phyloP scores from a whole-genome alignment of 2,888 invertebrate species.

The Apamea crenata region DNA sequence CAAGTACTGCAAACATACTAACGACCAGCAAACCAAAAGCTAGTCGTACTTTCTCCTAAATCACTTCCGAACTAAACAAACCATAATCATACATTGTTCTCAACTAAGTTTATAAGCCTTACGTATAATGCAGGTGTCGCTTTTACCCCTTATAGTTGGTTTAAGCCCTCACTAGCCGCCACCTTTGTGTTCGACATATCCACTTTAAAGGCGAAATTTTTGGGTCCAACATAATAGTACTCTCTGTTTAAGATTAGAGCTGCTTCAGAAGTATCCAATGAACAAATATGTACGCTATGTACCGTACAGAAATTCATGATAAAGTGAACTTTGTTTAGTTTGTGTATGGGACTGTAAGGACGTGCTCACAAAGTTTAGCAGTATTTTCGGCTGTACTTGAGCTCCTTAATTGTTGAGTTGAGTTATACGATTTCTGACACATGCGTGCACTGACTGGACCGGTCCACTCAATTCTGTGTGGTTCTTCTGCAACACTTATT shows the following conservation, averaged over 20 bases:
- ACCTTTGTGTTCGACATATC: slow-evolving; percentile 58
- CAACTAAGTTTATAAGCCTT: slow-evolving; percentile 39
- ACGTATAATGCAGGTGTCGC: slow-evolving; percentile 45
- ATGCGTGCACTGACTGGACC: neutral
- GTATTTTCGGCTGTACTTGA: neutral
- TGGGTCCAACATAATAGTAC: slow-evolving; percentile 44
- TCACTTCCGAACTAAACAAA: neutral
- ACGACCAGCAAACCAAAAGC: neutral
- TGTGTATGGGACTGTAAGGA: neutral
- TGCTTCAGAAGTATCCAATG: slow-evolving; percentile 29
- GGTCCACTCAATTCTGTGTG: neutral
- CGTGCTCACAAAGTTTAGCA: neutral
- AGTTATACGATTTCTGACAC: neutral
- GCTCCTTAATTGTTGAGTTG: neutral
- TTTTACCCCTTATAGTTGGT: slow-evolving; percentile 47
- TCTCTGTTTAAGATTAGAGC: slow-evolving; percentile 42
- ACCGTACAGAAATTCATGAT: slow-evolving; percentile 25
- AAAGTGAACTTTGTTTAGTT: slow-evolving; percentile 4
- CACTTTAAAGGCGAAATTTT: slow-evolving; percentile 46
- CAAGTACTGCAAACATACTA: too few relatives aligned
- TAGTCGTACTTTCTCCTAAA: neutral
- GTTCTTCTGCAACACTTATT: neutral
- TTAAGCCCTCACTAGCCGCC: slow-evolving; percentile 30
- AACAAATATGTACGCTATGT: slow-evolving; percentile 15
- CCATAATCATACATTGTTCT: slow-evolving; percentile 21